Conservation (phyloP, 2,113 vertebrate genomes). For the Ptilonorhynchus violaceus region DNA sequence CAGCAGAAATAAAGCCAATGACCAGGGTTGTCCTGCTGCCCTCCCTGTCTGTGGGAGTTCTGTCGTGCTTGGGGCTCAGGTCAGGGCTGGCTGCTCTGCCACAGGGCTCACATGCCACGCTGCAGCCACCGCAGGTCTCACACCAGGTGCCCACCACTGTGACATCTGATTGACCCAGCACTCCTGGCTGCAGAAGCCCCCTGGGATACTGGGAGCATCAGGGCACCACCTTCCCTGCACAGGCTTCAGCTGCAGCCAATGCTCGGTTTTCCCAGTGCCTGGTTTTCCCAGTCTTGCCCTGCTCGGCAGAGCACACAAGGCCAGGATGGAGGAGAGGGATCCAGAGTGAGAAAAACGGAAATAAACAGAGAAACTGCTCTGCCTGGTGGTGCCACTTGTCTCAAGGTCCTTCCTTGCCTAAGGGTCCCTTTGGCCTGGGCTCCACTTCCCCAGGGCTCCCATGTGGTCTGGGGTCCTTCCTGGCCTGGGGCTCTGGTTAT, state of each 20-base stretch:
- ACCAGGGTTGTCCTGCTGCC: not conserved
- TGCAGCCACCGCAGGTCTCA: not conserved
- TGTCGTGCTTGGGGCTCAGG: not conserved
- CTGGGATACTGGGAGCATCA: not conserved
- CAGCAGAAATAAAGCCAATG: not conserved
- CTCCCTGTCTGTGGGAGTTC: not conserved
- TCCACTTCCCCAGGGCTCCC: not conserved
- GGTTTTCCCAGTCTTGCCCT: not conserved
- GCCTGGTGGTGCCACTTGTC: not conserved
- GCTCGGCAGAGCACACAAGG: not conserved
- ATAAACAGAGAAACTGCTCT: not conserved
- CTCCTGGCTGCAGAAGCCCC: not conserved
- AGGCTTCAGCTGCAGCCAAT: not conserved
- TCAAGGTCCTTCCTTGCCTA: not conserved
- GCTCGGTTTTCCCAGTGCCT: not conserved
- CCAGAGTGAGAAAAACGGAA: not conserved
- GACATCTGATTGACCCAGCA: not conserved
- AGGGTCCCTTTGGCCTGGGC: not conserved
- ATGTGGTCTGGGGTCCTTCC: not conserved
- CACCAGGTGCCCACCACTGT: rapidly evolving
- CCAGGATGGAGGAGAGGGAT: not conserved
- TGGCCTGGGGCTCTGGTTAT: rapidly evolving
- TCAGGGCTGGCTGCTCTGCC: not conserved
- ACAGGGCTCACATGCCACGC: rapidly evolving
- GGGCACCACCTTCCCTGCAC: not conserved